Percentiles rank a stretch among this genome's conserved stretches.
These are phyloP conservation scores for Diacarnus erythraeanus DNA, from an alignment of 37 sponge, comb jelly and placozoan genomes.

Conservation along the genomic window DNA sequence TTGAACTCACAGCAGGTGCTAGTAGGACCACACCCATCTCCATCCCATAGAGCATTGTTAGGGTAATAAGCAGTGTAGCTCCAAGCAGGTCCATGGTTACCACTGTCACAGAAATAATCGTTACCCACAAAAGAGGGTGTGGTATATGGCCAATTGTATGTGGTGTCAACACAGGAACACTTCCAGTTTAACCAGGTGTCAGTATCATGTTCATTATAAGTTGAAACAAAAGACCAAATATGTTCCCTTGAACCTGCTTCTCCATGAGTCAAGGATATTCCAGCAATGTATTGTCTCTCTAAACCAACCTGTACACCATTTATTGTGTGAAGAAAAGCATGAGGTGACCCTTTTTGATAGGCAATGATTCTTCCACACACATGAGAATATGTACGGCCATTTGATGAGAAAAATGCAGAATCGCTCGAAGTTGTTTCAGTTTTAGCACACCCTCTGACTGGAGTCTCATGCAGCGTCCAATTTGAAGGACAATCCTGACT, in stretches of 20 bases:
- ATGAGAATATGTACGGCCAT: background rate
- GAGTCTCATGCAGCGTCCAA: background rate
- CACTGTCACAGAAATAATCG: conserved; percentile 15
- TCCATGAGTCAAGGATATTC: background rate
- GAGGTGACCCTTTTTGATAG: background rate
- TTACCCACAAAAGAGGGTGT: conserved; percentile 3
- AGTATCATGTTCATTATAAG: background rate
- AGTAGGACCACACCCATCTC: conserved; percentile 7
- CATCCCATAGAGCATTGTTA: conserved; percentile 40
- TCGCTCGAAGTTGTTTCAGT: background rate
- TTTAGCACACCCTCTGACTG: background rate
- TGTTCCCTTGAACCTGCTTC: background rate
- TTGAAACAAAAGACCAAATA: background rate
- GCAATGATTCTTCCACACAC: background rate
- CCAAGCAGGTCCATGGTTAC: background rate
- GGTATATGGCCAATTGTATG: background rate
- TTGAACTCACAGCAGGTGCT: conserved; percentile 14
- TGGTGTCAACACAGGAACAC: background rate
- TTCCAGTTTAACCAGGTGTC: too few relatives aligned
- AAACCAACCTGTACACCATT: background rate
- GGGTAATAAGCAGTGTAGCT: background rate
- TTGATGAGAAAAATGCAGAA: background rate
- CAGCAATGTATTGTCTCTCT: background rate
- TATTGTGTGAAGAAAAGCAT: background rate
- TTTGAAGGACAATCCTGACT: conserved; percentile 3